A percentile compares a stretch with the other conserved stretches of the same genome.
phyloP scores from a whole-genome alignment of 2,113 vertebrate species.

The Tetraodon nigroviridis region DNA sequence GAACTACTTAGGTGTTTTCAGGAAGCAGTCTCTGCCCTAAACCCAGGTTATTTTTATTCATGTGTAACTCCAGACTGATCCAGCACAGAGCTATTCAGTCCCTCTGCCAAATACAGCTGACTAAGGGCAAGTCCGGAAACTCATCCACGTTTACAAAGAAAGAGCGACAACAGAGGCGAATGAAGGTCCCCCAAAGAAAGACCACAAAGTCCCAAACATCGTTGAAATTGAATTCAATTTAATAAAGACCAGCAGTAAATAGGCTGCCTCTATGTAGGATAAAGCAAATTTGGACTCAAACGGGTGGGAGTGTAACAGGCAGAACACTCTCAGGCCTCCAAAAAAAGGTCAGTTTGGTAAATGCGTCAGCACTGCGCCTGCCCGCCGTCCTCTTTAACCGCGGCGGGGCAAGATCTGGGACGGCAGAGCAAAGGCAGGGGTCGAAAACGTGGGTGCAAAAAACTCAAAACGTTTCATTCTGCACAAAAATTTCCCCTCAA shows the following conservation, averaged over 20 bases:
- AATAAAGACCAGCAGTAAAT: constrained; percentile 34
- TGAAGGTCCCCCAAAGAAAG: constrained; percentile 10
- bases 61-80: constrained; percentile 38
- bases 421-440: constrained; percentile 22
- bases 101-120: constrained; percentile 21
- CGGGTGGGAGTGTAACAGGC: constrained; percentile 41
- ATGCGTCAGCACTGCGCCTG: not conserved
- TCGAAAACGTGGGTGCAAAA: constrained; percentile 27
- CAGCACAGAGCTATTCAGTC: constrained; percentile 7
- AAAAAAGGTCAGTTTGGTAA: constrained; percentile 17
- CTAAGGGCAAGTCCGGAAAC: constrained; percentile 15
- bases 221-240: constrained; percentile 31
- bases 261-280: constrained; percentile 13
- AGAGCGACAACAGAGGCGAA: not conserved
- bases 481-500: constrained; percentile 45
- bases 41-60: constrained; percentile 40
- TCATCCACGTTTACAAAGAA: constrained; percentile 29
- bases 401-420: constrained; percentile 15
- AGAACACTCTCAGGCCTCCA: constrained; percentile 30
- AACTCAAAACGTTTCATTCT: constrained; percentile 22
- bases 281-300: constrained; percentile 32
- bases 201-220: constrained; percentile 9
- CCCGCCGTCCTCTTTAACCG: constrained; percentile 9
- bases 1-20: constrained; percentile 21
- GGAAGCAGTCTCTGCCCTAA: constrained; percentile 29